Conservation (phyloP, 2,888 invertebrate species). For the Tenthredo livida region DNA sequence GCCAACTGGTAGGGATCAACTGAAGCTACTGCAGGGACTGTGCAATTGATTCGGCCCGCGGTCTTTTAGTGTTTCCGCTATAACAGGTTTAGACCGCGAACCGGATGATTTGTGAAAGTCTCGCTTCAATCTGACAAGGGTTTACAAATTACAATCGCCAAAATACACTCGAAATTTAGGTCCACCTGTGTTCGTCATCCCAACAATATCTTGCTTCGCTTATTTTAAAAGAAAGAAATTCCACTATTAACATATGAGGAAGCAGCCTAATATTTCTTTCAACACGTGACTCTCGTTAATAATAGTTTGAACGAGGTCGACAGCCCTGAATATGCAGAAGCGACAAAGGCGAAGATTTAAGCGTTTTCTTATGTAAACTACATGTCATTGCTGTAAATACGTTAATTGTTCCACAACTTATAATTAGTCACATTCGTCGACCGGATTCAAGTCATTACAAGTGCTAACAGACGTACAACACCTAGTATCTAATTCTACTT, state of each 20-base stretch:
- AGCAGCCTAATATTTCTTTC: neutral
- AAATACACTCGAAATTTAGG: neutral
- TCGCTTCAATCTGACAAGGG: neutral
- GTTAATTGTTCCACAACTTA: neutral
- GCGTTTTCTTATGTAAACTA: neutral
- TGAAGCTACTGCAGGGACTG: conserved; percentile 8
- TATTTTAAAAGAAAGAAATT: neutral
- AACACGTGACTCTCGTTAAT: neutral
- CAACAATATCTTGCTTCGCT: neutral
- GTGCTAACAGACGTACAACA: neutral
- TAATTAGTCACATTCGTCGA: neutral
- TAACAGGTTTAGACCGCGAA: neutral
- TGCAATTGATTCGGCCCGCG: neutral
- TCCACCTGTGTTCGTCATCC: neutral
- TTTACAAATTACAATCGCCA: neutral
- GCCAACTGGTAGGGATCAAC: conserved; percentile 16
- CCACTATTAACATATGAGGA: neutral
- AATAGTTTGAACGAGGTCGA: neutral
- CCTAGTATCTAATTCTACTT: conserved; percentile 6
- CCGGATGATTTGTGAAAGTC: neutral
- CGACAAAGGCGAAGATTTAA: neutral
- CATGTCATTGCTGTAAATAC: neutral
- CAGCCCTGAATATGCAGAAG: neutral
- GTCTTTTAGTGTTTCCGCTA: neutral
- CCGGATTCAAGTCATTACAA: neutral